Base-by-base conservation (phyloP, 2,797 vertebrate species). In the Distichodus sexfasciatus region DNA sequence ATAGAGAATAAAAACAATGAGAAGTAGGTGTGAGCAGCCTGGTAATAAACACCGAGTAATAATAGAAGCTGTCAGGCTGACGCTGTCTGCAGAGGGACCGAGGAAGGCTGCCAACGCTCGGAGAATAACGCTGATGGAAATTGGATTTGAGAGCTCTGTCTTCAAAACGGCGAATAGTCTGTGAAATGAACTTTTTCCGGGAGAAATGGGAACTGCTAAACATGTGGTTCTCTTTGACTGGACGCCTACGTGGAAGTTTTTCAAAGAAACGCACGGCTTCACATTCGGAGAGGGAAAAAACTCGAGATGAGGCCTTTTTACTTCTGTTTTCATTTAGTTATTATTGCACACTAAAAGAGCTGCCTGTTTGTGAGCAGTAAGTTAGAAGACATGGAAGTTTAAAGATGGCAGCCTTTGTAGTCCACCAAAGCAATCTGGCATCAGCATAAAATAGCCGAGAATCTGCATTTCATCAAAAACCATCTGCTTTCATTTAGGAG, bases 41-140 rank as follows among this genome's bases (percentile, higher is more conserved):
- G 79, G 83, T 84, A 78, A 85, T 84, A 80, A 87, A 83, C 79
- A 78, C 75, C 41, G 76, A 81, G 67, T 55, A 79, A 84, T 87
- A 80, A 87, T 86, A 74, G 68, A 73, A 84, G 71, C 80, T 84
- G 86, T 84, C 88, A 87, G 78, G 12, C 8, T 65, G 63, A 60
- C 65, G 71, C 77, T 69, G 76, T 71, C 81, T 62, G 69, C 10
- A 38, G 21, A 29, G 66, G 74, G 74, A 78, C 79, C 80, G 57
- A 69, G 77, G 79, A 83, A 78, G n/a, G 73, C 75, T 71, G 71
- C 71, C 51, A 55, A 43, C 61, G 73, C 79, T 81, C 76, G 36
- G 66, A 63, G 55, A 74, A 64, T 55, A 79, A 82, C 69, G 9
- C 72, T 85, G 84, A 90, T 83, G 79, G 79, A 87, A 84, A 87